Conservation (phyloP, 2,113 vertebrate species). For the Zosterops hypoxanthus region DNA sequence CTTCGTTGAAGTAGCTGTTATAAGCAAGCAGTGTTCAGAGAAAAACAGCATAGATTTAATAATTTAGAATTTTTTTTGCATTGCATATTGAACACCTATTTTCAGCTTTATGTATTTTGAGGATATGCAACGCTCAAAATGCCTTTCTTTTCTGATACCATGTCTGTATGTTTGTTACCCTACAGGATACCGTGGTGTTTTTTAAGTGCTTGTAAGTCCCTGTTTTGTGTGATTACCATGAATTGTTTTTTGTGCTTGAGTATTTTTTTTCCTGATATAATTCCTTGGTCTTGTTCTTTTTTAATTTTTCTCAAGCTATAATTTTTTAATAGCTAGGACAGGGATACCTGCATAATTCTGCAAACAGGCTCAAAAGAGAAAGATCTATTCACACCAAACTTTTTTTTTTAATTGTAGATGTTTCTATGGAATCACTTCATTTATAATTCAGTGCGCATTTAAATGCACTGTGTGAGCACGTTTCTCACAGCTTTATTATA, state of each 20-base stretch:
- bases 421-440: constrained; percentile 7
- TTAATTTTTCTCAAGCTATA: background rate
- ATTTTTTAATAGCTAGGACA: background rate
- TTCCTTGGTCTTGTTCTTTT: background rate
- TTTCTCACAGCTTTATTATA: constrained; percentile 5
- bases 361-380: background rate
- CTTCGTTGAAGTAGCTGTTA: background rate
- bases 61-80: background rate
- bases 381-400: background rate
- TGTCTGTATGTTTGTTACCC: background rate
- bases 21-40: background rate
- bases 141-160: background rate
- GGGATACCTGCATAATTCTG: background rate
- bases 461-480: background rate
- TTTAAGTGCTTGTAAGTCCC: background rate
- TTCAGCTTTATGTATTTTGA: background rate
- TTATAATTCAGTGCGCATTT: background rate
- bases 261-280: background rate
- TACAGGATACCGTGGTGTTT: background rate
- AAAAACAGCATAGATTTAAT: background rate
- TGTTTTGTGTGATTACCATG: background rate
- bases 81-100: background rate
- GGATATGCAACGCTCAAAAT: background rate
- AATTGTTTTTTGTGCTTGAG: background rate
- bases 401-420: background rate